Evolutionary conservation across 2,888 invertebrate genomes (phyloP), one percentile per base, ranked within the genome.

Genomic region (Caenorhabditis sp.): DNA sequence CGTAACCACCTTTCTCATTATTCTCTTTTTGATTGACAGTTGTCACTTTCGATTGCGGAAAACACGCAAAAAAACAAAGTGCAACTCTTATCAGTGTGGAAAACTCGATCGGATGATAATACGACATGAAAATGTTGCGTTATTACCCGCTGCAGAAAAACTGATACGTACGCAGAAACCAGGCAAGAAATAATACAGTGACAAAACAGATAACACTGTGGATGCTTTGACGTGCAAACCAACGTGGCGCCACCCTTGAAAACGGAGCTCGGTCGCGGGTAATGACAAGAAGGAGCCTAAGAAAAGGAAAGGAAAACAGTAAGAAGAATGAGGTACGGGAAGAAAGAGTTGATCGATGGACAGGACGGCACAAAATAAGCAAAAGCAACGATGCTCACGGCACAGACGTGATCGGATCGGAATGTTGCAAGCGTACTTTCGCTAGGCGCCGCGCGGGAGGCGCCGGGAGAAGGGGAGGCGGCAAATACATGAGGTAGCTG

Each of bases 401-500:
- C 64, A 56, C 24, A 28, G 51, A 78, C 76, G 76, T 76, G 67
- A 61, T 76, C 76, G 76, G 76, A 61, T 65, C 60, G 78, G 79
- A 79, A 79, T 79, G 79, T 79, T 79, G 67, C 80, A 68, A 69
- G 74, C 56, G 65, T 62, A 80, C 69, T 68, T 74, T 69, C 58
- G 64, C 72, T 62, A 60, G 74, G 76, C 68, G 76, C 62, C 71
- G 70, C 70, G 64, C 79, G 67, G 70, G 70, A 61, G 70, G 79
- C 71, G 70, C 79, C 70, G 65, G 79, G 65, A 68, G 55, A 56
- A 55, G 44, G 50, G 58, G 70, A 69, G 78, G 58, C 61, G 64
- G 80, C 72, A 80, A 80, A 80, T 68, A 70, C 70, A 79, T 68
- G 79, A 70, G 70, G 67, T 69, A 69, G 77, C 77, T 77, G 62